phyloP scores from a whole-genome alignment of 1,140 invertebrate species.

The Drosophila gunungcola region DNA sequence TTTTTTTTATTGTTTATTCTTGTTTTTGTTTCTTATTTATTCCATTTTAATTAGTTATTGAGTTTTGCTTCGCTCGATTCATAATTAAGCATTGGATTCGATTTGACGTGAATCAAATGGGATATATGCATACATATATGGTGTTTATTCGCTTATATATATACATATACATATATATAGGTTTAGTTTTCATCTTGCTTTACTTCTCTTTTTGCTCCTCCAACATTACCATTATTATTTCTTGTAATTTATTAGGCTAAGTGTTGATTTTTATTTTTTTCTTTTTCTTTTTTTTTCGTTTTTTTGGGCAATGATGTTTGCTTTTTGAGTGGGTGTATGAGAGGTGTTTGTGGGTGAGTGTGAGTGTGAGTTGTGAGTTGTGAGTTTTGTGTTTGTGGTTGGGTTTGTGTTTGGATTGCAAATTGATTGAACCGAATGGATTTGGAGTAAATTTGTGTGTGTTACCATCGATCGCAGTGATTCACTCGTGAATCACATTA shows the following conservation, averaged over 20 bases:
- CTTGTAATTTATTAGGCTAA: slow-evolving; percentile 70
- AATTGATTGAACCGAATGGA: slow-evolving; percentile 20
- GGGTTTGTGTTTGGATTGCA: slow-evolving; percentile 8
- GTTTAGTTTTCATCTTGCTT: slow-evolving; percentile 17
- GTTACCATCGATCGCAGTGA: slow-evolving; percentile 33
- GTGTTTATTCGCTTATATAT: slow-evolving; percentile 41
- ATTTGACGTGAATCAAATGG: slow-evolving; percentile 54
- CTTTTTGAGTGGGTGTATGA: slow-evolving; percentile 16
- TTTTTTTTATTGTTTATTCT: slow-evolving; percentile 42
- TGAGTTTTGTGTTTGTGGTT: slow-evolving; percentile 10
- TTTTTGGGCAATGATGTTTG: slow-evolving; percentile 21
- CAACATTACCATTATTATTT: slow-evolving; percentile 42
- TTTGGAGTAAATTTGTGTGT: slow-evolving; percentile 2
- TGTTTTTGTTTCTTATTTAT: slow-evolving; percentile 31
- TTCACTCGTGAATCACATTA: slow-evolving; percentile 51
- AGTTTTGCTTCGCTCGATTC: slow-evolving; percentile 36
- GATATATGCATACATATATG: slow-evolving; percentile 52
- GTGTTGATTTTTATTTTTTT: slow-evolving; percentile 43
- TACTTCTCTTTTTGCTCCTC: slow-evolving; percentile 10
- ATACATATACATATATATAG: slow-evolving; percentile 30
- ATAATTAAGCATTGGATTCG: slow-evolving; percentile 49
- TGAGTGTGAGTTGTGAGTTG: too few relatives aligned
- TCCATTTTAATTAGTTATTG: slow-evolving; percentile 53
- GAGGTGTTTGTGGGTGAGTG: neutral
- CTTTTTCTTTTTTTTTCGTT: neutral